These are phyloP conservation scores for Rutilus rutilus DNA, from an alignment of 2,113 vertebrate genomes.

Conservation along the genomic window DNA sequence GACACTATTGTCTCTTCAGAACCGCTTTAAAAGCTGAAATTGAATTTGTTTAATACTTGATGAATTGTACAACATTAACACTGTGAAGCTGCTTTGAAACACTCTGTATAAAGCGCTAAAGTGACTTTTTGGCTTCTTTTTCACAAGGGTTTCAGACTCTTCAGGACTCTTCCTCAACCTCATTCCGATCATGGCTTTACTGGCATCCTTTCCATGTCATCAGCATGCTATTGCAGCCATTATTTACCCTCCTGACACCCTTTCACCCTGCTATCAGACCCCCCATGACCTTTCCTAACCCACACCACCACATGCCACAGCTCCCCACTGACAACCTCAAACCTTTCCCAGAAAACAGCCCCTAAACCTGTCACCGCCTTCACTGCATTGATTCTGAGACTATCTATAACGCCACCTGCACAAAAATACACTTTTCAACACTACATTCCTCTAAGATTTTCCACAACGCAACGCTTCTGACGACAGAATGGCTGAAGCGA, in stretches of 20 bases:
- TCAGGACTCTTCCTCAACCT: background rate
- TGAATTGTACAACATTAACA: background rate
- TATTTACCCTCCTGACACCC: conserved; percentile 66
- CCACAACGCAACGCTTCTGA: background rate
- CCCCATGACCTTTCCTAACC: conserved; percentile 54
- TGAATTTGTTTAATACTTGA: background rate
- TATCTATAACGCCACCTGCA: background rate
- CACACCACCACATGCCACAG: conserved; percentile 61
- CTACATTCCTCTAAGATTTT: background rate
- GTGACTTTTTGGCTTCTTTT: background rate
- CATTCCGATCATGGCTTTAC: background rate
- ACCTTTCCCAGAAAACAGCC: conserved; percentile 66
- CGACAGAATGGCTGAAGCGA: background rate
- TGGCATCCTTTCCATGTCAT: background rate
- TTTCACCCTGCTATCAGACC: conserved; percentile 67
- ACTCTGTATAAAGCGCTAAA: background rate
- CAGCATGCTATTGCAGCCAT: conserved; percentile 22
- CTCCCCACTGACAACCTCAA: conserved; percentile 62
- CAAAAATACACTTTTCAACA: background rate
- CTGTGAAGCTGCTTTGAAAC: no score
- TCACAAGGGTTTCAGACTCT: background rate
- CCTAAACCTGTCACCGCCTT: conserved; percentile 75
- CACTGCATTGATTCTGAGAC: background rate
- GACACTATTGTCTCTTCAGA: background rate
- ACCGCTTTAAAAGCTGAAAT: background rate